Base-by-base conservation (phyloP, 2,888 invertebrate genomes). In the Caenorhabditis drosophilae region DNA sequence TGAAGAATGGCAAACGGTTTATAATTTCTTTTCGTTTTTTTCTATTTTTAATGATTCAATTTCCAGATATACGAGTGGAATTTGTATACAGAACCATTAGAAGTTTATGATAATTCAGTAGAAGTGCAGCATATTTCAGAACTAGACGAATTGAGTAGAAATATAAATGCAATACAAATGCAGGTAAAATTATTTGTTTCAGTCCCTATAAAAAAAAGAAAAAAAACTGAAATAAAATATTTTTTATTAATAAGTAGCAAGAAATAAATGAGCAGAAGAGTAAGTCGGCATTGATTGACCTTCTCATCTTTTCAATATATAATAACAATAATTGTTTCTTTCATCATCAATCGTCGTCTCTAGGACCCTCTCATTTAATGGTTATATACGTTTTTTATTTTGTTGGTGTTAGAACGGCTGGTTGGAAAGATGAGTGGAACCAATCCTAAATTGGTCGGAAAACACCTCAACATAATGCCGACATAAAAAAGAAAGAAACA, bases 101-200 rank as follows among this genome's bases (percentile, higher is more conserved):
- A 31, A 16, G 94, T 95, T 0, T 96, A 95, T 84, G 93, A 94
- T 84, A 90, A 89, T 84, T 90, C 90, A 0, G 88, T 88, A 49
- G 96, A 97, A 86, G 91, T 93, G 15, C 88, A 88, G 71, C 89
- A 90, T 74, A 86, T 89, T 45, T 90, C 90, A 52, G 89, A 91
- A 62, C 85, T 96, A 42, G 91, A 92, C 73, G 92, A 92, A 72
- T 85, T 96, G 45, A 89, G 92, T 54, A 90, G 91, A 7, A 94
- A 96, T 86, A 93, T 94, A 0, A 96, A 97, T 84, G 92, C 91
- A 75, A 93, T 96, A 91, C 87, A 94, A 79, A 95, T 96, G 93
- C 31, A 83, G 84, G 68, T 58, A 41, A 23, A 11, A 12, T 52
- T 15, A 12, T n/a, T n/a, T 15, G 25, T 12, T 20, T 42, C 7